phyloP scores from a whole-genome alignment of 2,113 vertebrate species.

The Ceyx cyanopectus region DNA sequence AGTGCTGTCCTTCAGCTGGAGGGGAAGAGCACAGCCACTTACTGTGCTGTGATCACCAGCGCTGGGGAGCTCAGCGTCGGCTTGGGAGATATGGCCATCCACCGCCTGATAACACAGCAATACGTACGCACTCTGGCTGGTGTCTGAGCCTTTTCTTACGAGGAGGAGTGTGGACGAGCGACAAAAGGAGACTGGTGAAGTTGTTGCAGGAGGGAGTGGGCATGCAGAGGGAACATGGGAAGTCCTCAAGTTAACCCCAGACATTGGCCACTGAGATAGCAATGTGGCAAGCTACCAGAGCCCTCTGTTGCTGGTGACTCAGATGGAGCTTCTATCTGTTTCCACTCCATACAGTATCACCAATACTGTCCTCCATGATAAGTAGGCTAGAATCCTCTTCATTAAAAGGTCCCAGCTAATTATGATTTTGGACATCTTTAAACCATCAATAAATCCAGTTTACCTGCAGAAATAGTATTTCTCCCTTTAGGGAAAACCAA shows the following conservation, averaged over 20 bases:
- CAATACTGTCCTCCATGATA: neutral
- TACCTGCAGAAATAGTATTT: neutral
- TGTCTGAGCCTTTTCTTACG: neutral
- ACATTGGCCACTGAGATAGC: neutral
- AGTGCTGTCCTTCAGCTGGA: conserved; percentile 45
- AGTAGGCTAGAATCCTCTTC: neutral
- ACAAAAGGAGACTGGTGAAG: neutral
- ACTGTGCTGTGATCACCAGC: conserved; percentile 72
- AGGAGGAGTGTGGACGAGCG: neutral
- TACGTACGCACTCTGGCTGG: conserved; percentile 74
- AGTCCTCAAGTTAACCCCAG: neutral
- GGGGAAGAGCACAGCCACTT: conserved; percentile 70
- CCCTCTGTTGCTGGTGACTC: neutral
- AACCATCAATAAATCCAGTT: neutral
- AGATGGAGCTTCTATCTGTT: neutral
- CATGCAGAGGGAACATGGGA: neutral
- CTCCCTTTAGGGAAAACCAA: neutral
- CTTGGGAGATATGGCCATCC: conserved; percentile 91
- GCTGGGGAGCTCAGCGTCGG: conserved; percentile 86
- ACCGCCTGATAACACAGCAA: conserved; percentile 84
- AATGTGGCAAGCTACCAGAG: neutral
- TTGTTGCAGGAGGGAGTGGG: neutral
- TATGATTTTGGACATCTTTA: neutral
- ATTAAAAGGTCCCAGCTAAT: neutral
- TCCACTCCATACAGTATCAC: neutral